Evolutionary conservation across 2,888 invertebrate genomes (phyloP), one percentile per base, ranked within the genome.

Genomic region (Corbicula japonica): DNA sequence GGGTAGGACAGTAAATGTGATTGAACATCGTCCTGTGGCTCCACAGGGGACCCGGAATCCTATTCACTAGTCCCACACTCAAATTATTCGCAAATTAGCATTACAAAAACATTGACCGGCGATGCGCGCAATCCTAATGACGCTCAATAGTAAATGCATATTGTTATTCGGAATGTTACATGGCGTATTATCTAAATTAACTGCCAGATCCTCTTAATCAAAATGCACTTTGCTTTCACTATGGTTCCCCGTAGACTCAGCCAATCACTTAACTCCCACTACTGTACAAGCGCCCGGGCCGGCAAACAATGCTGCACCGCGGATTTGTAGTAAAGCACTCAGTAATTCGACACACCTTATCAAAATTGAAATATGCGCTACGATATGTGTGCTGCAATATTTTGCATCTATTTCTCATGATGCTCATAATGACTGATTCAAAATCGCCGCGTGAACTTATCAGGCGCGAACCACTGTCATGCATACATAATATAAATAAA

Each of bases 41-140:
- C 32, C 58, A 58, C 58, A 35, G n/a, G 58, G 58, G 58, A 58
- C 4, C 30, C 35, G 23, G 52, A 23, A 1, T 30, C 4, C 56
- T 32, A 8, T 32, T 2, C n/a, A n/a, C 2, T 2, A 15, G 34
- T 32, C 56, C 12, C n/a, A 23, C n/a, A 32, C 32, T n/a, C 32
- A n/a, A n/a, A 23, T 52, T 52, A 52, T 52, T 52, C 50, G 5
- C 32, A 32, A 56, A 56, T 56, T 56, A 56, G 21, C 56, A 56
- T 56, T 56, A 56, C 56, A 30, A 56, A 58, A 34, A 34, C 58
- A 3, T 1, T 10, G 1, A 30, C n/a, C 5, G 35, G 35, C 2
- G 1, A 15, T 21, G 3, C 10, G 35, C 6, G 21, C 28, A 4
- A 12, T 12, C 23, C 21, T 21, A n/a, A 18, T 35, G 21, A 58